Base-by-base conservation (phyloP, 2,797 vertebrate species). In the Crypturellus tataupa region DNA sequence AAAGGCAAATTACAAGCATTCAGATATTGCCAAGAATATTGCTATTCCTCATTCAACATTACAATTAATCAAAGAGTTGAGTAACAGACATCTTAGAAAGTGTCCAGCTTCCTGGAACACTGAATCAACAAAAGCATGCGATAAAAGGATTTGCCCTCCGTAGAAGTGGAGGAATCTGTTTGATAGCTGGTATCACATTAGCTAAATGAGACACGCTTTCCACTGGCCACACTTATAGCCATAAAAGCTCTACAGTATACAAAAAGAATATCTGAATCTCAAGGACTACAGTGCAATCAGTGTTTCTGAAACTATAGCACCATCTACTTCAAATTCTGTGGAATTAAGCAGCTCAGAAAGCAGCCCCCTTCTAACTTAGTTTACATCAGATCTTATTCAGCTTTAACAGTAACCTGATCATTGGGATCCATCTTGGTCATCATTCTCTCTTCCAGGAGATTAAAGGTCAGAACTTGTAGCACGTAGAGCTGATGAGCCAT, bases 391-490 rank as follows among this genome's bases (percentile, higher is more conserved):
- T 47, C 44, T 78, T 75, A 80, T 24, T 87, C 23, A 59, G 93
- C 73, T 69, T 19, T 83, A 81, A 79, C 23, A 96, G 21, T 39
- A 60, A 93, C 99, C 98, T 99, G 99, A 91, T 99, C 99, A 76
- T 98, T 99, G 9, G 99, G 99, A 95, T 99, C 99, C 99, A 99
- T 99, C 98, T 99, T 99, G 83, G 99, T 99, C 99, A 99, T 99
- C 99, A 99, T 99, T 75, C 99, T 98, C 96, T 99, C 99, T 96
- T 99, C 99, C 95, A 99, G 97, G 60, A 99, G 99, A 96, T 99
- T 99, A 96, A 99, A 99, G 72, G 99, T 99, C 97, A 99, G 89
- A 53, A 99, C 99, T 97, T 99, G 99, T 24, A 99, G 98, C 95
- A 99, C 99, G 1, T 99, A 99, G 2, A 99, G 98, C 97, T 99